Conservation (phyloP, 2,113 vertebrate species). For the Aepyceros melampus region DNA sequence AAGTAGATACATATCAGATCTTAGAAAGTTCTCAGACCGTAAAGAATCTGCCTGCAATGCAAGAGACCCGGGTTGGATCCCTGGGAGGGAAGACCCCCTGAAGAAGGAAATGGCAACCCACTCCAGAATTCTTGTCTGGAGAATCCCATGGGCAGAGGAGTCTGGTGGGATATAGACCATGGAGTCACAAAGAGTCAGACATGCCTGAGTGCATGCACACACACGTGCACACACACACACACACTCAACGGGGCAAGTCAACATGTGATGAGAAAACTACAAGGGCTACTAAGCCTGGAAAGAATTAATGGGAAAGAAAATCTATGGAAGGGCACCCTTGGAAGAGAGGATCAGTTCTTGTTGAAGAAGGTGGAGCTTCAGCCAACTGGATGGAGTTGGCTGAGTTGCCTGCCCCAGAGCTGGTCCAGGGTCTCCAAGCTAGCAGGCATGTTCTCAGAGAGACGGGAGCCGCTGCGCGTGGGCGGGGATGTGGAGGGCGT, state of each 20-base stretch:
- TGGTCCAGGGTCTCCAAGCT: not conserved
- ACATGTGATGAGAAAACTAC: not conserved
- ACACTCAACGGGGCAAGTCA: not conserved
- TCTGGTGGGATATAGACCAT: not conserved
- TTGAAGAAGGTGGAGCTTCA: not conserved
- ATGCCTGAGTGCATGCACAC: not conserved
- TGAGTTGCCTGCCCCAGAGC: not conserved
- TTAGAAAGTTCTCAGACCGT: not conserved
- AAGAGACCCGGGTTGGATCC: not conserved
- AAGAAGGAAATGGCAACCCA: not conserved
- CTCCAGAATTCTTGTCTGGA: not conserved
- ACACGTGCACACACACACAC: not conserved
- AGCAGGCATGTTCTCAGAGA: not conserved
- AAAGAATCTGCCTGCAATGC: not conserved
- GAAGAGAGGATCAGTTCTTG: accelerated
- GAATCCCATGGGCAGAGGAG: not conserved
- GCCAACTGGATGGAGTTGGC: not conserved
- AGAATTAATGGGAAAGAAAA: not conserved
- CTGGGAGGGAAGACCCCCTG: not conserved
- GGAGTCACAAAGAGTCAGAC: not conserved
- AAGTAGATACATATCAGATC: not conserved
- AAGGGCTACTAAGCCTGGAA: accelerated
- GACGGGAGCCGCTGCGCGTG: accelerated
- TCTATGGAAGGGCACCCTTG: not conserved
- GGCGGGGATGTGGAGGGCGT: accelerated